Evolutionary conservation across 2,888 invertebrate species (phyloP).

Genomic region (Geotrupes spiniger): DNA sequence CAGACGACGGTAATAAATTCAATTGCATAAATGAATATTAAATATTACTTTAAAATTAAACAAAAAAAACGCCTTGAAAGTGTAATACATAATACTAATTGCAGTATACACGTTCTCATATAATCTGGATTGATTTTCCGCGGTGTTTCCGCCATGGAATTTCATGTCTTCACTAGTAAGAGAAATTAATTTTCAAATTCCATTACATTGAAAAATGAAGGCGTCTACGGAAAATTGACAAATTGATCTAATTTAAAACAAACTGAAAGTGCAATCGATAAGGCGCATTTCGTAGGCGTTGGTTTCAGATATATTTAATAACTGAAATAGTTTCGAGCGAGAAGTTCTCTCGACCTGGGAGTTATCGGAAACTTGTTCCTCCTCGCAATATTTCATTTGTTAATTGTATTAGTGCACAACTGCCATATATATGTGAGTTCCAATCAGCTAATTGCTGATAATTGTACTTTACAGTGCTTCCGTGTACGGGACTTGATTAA

Average conservation of each 20-base stretch:
- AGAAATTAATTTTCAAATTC: conserved; percentile 20
- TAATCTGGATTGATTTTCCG: no score
- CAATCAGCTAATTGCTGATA: conserved; percentile 47
- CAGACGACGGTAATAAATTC: background rate
- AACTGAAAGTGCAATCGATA: conserved; percentile 27
- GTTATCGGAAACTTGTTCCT: conserved; percentile 31
- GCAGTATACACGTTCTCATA: background rate
- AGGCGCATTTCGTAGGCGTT: conserved; percentile 26
- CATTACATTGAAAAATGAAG: conserved; percentile 23
- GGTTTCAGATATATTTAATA: conserved; percentile 27
- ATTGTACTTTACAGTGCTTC: conserved; percentile 37
- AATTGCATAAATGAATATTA: conserved; percentile 2
- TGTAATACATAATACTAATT: background rate
- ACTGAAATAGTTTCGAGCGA: conserved; percentile 22
- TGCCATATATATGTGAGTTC: conserved; percentile 37
- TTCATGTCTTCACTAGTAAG: conserved; percentile 1
- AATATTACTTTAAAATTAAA: conserved; percentile 1
- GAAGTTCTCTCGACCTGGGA: conserved; percentile 16
- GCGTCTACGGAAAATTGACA: conserved; percentile 23
- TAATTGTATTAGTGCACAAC: conserved; percentile 41
- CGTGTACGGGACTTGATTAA: conserved; percentile 39
- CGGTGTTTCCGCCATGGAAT: background rate
- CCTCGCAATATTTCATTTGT: conserved; percentile 39
- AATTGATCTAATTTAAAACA: conserved; percentile 29
- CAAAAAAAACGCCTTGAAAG: background rate